Conservation (phyloP, 1,140 invertebrate genomes). For the Solenopsis fugax region DNA sequence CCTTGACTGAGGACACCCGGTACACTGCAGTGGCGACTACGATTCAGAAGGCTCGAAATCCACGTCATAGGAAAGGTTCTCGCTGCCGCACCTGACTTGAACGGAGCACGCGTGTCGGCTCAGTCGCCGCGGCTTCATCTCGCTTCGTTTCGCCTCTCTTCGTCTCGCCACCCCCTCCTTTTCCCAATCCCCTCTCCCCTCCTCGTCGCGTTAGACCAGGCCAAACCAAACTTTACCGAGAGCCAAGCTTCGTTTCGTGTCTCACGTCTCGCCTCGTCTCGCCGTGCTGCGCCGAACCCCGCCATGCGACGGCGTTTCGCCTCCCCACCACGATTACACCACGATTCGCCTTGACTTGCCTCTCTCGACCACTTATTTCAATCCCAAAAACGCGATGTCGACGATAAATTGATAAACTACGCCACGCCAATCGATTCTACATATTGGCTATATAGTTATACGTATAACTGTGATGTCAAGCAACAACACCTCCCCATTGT, state of each 20-base stretch:
- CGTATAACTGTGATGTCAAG: background rate
- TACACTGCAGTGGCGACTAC: slow-evolving; percentile 53
- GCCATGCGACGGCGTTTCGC: too few species aligned
- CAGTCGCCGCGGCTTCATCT: background rate
- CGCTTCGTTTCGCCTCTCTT: background rate
- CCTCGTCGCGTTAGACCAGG: background rate
- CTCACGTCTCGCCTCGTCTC: background rate
- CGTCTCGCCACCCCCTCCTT: background rate
- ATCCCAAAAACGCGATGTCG: background rate
- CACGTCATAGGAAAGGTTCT: slow-evolving; percentile 58
- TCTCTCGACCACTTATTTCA: background rate
- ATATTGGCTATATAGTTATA: background rate
- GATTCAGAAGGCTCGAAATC: slow-evolving; percentile 40
- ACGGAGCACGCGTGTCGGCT: slow-evolving; percentile 57
- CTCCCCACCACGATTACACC: background rate
- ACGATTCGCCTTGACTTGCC: background rate
- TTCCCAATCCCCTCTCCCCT: too few species aligned
- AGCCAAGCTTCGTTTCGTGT: background rate
- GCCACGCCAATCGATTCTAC: background rate
- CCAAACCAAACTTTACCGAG: too few species aligned
- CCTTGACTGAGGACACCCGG: slow-evolving; percentile 64
- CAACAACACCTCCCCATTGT: background rate
- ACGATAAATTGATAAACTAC: slow-evolving; percentile 1
- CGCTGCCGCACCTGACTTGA: slow-evolving; percentile 61
- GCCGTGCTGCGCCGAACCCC: background rate